Percentiles rank a stretch among this genome's conserved stretches.
phyloP scores from a whole-genome alignment of 1,140 invertebrate genomes.

The Pemphigus obesinymphae region DNA sequence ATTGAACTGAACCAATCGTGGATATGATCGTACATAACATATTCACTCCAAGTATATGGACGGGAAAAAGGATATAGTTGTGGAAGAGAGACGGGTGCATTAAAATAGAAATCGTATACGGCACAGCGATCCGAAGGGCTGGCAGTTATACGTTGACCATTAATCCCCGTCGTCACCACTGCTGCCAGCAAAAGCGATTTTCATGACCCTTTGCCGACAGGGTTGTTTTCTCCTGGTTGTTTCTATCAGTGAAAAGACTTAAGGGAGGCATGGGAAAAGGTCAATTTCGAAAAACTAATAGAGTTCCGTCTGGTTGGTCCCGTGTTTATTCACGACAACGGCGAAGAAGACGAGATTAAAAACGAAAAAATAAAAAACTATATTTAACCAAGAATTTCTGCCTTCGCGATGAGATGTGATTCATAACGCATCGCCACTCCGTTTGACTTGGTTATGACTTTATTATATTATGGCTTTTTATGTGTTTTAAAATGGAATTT shows the following conservation, averaged over 20 bases:
- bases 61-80: not conserved
- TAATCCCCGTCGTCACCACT: slow-evolving; percentile 10
- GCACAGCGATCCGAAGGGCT: not conserved
- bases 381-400: slow-evolving; percentile 4
- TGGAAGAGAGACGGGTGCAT: not conserved
- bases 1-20: too few relatives aligned
- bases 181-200: slow-evolving; percentile 13
- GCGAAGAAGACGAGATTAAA: not conserved
- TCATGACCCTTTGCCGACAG: slow-evolving; percentile 12
- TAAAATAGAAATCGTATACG: not conserved
- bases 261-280: not conserved
- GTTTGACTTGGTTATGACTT: not conserved
- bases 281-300: slow-evolving; percentile 36
- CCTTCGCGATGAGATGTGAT: not conserved
- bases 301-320: not conserved
- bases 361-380: not conserved
- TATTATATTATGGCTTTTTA: too few relatives aligned
- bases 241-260: not conserved
- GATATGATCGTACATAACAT: too few relatives aligned
- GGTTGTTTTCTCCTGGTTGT: not conserved
- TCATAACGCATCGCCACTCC: not conserved
- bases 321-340: slow-evolving; percentile 4
- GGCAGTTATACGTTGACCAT: not conserved
- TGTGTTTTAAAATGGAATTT: not conserved
- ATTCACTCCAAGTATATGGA: too few relatives aligned